A percentile compares a stretch with the other conserved stretches of the same genome.
Evolutionary conservation across 2,113 vertebrate species (phyloP).

Genomic region (Pteruthius melanotis): DNA sequence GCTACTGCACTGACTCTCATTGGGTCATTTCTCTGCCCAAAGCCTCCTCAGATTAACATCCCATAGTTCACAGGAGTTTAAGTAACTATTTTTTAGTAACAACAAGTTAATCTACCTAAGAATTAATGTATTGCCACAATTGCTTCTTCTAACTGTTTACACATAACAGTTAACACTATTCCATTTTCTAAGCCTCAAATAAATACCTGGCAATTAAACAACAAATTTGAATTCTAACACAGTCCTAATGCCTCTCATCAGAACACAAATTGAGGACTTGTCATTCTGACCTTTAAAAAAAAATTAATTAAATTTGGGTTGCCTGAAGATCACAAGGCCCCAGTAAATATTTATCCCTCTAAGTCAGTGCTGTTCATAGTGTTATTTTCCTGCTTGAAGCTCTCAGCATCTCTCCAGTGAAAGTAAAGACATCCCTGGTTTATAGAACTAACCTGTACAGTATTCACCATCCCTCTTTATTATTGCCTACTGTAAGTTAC

Average conservation of each 20-base stretch:
- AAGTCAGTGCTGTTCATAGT: not conserved
- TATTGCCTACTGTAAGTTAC: not conserved
- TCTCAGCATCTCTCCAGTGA: not conserved
- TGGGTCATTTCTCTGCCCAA: not conserved
- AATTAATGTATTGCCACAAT: not conserved
- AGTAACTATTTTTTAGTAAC: not conserved
- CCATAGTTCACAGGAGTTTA: not conserved
- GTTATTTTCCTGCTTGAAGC: not conserved
- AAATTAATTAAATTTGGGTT: not conserved
- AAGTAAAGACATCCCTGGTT: not conserved
- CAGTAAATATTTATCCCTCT: not conserved
- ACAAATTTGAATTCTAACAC: not conserved
- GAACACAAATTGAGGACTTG: not conserved
- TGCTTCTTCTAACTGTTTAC: not conserved
- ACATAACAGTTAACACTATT: not conserved
- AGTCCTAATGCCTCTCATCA: not conserved
- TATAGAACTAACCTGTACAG: not conserved
- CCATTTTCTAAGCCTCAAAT: not conserved
- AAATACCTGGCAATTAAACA: not conserved
- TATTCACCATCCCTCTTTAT: not conserved
- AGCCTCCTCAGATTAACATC: not conserved
- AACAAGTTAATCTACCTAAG: not conserved
- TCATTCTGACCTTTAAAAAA: not conserved
- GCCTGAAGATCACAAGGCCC: not conserved
- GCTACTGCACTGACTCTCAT: not conserved